Evolutionary conservation across 2,113 vertebrate genomes (phyloP), one percentile per base, ranked within the genome.

Genomic region (Hiodon tergisus): DNA sequence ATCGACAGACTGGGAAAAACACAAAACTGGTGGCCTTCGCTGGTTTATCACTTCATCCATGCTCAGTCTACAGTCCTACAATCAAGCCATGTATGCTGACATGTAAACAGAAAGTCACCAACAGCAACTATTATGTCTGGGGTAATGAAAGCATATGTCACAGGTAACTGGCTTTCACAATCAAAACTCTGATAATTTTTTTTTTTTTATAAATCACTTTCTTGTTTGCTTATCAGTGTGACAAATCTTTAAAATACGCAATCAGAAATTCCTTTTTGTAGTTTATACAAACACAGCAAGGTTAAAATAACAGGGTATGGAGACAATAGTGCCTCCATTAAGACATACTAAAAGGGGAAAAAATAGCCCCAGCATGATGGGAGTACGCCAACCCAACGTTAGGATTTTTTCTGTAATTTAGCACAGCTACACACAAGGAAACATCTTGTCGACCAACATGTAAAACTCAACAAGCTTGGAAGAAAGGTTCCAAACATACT

Each of bases 401-500:
- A 17, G 9, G 58, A 16, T 63, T 63, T 31, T 73, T 65, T 46
- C 14, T 62, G 60, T 73, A 8, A 57, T 59, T 14, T 14, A 11
- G 4, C 58, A 63, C 60, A 61, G 52, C 47, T 53, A 76, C 48
- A 70, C 67, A 69, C 9, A 73, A 62, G 46, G 46, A 69, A 69
- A 73, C 65, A 78, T 14, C 62, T 46, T 67, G 14, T 57, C 48
- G 14, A 58, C 59, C 8, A 57, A 71, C 31, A 9, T 74, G 14
- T 46, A 63, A 78, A 63, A 69, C 4, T 51, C 54, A 69, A 61
- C 4, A n/a, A 67, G 53, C 6, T 9, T 52, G 46, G 72, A 70
- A n/a, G 11, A 60, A 70, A 16, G 75, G 51, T 66, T 57, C 50
- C 53, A 76, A 57, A 31, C 57, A 62, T 70, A 77, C 62, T 71